Percentiles rank a stretch among this genome's conserved stretches.
Evolutionary conservation across 1,140 invertebrate genomes (phyloP).

Genomic region (Eupristina koningsbergeri): DNA sequence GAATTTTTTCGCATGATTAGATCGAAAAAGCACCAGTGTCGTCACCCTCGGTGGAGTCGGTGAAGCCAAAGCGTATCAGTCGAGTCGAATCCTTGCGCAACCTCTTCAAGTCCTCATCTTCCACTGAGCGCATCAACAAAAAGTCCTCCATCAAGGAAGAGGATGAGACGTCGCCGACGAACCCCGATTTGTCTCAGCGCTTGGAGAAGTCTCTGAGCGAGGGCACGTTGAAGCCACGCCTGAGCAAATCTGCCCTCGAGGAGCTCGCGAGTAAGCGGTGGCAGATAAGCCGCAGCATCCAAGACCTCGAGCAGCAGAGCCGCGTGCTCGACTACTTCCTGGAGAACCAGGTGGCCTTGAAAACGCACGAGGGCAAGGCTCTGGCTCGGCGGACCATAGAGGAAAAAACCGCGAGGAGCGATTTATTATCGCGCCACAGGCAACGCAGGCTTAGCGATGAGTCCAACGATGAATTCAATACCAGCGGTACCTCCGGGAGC

Average conservation of each 20-base stretch:
- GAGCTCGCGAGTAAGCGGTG: conserved; percentile 57
- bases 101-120: conserved; percentile 66
- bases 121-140: not conserved
- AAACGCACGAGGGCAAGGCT: conserved; percentile 55
- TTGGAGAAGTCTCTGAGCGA: conserved; percentile 69
- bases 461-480: conserved; percentile 28
- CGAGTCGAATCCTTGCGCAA: conserved; percentile 76
- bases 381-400: conserved; percentile 54
- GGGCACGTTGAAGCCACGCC: conserved; percentile 56
- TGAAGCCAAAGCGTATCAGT: conserved; percentile 72
- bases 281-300: conserved; percentile 62
- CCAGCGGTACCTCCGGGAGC: not conserved
- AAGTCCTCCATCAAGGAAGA: conserved; percentile 49
- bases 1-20: not conserved
- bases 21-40: not conserved
- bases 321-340: conserved; percentile 64
- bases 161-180: conserved; percentile 51
- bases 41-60: conserved; percentile 49
- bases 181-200: conserved; percentile 49
- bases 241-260: not conserved
- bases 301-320: conserved; percentile 64
- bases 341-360: conserved; percentile 60
- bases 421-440: not conserved
- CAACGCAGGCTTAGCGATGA: conserved; percentile 25
- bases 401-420: conserved; percentile 32